A percentile compares a stretch with the other conserved stretches of the same genome.
Conservation (phyloP, 2,888 invertebrate genomes). For the Punctoribates punctum region DNA sequence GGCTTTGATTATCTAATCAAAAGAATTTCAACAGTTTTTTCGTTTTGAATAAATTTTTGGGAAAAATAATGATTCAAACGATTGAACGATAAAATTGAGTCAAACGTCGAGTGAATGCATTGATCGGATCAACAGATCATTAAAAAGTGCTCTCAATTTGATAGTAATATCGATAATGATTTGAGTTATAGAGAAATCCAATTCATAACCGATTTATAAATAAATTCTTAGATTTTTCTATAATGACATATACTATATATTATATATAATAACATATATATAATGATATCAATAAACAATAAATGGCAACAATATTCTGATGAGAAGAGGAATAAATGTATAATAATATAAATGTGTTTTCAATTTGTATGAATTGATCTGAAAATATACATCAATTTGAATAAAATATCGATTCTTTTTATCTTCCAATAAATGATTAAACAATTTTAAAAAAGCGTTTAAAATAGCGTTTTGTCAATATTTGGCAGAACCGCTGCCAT, state of each 20-base stretch:
- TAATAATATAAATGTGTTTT: background rate
- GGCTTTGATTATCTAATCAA: no score
- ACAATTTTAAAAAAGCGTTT: background rate
- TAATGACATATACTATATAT: no score
- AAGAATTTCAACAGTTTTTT: slow-evolving; percentile 1
- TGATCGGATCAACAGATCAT: slow-evolving; percentile 5
- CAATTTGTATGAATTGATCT: background rate
- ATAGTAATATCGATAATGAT: no score
- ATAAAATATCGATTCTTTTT: background rate
- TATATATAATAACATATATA: background rate
- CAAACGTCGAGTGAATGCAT: background rate
- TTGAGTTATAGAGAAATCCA: no score
- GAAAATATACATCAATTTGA: background rate
- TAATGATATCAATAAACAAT: slow-evolving; percentile 3
- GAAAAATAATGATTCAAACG: background rate
- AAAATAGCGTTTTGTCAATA: slow-evolving; percentile 26
- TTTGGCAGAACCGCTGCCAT: slow-evolving; percentile 54
- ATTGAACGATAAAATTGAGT: background rate
- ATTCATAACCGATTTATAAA: no score
- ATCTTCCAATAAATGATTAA: background rate
- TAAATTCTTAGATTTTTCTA: no score
- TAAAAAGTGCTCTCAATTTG: background rate
- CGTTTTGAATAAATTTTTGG: background rate
- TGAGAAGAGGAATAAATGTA: background rate
- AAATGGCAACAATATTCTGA: background rate